A percentile compares a stretch with the other conserved stretches of the same genome.
These are phyloP conservation scores for Acropternis orthonyx DNA, from an alignment of 2,797 vertebrate genomes.

Conservation along the genomic window DNA sequence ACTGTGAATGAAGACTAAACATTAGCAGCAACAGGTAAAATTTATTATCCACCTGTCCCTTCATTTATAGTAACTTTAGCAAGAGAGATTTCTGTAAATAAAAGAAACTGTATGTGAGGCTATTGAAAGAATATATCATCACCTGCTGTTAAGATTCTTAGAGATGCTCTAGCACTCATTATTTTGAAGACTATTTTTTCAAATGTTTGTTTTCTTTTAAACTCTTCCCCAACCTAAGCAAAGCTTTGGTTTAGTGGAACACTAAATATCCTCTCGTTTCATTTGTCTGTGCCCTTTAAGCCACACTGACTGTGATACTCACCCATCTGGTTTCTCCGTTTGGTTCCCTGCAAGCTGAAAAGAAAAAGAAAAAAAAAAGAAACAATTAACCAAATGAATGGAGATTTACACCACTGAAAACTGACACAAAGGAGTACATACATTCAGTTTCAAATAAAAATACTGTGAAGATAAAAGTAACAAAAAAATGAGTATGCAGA, in stretches of 20 bases:
- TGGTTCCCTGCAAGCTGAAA: constrained; percentile 65
- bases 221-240: neutral
- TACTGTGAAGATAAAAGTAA: neutral
- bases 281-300: neutral
- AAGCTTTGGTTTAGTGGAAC: neutral
- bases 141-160: neutral
- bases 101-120: neutral
- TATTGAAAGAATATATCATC: neutral
- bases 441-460: neutral
- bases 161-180: neutral
- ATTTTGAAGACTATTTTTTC: neutral
- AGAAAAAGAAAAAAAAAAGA: neutral
- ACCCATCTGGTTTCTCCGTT: constrained; percentile 65
- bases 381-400: neutral
- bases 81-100: neutral
- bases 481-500: neutral
- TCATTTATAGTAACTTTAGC: neutral
- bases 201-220: neutral
- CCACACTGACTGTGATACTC: neutral
- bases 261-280: neutral
- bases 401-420: neutral
- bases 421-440: neutral
- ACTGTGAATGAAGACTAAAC: neutral
- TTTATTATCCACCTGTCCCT: neutral
- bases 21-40: neutral